A percentile compares a stretch with the other conserved stretches of the same genome.
Conservation (phyloP, 2,888 invertebrate species). For the Dysmachus trigonus region DNA sequence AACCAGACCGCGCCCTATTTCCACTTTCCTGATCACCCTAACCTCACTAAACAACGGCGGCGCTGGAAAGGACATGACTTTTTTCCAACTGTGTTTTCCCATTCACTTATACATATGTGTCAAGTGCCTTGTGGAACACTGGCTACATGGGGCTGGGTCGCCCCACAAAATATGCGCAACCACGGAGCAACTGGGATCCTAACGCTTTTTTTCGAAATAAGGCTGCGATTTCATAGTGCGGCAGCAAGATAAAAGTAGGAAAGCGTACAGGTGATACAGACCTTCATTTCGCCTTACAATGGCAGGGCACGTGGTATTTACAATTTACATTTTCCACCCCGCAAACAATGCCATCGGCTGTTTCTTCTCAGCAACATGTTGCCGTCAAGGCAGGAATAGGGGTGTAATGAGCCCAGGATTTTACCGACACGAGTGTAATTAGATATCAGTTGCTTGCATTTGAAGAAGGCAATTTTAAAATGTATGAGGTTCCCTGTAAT, state of each 20-base stretch:
- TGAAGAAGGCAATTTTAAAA: background rate
- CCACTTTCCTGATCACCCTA: conserved; percentile 6
- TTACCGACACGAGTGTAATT: background rate
- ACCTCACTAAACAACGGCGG: conserved; percentile 20
- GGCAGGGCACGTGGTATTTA: background rate
- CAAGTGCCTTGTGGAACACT: conserved; percentile 31
- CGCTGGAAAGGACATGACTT: conserved; percentile 14
- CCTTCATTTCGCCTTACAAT: conserved; percentile 1
- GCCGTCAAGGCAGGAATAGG: background rate
- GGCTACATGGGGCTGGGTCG: background rate
- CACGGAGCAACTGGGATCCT: background rate
- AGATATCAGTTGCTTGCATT: conserved; percentile 12
- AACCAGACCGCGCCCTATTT: conserved; percentile 35
- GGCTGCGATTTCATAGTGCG: background rate
- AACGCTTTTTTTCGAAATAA: conserved; percentile 9
- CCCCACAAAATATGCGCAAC: conserved; percentile 21
- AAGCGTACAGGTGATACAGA: background rate
- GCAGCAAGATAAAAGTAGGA: background rate
- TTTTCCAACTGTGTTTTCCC: conserved; percentile 26
- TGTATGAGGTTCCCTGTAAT: background rate
- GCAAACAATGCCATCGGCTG: conserved; percentile 11
- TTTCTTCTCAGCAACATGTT: conserved; percentile 21
- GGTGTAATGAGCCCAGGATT: background rate
- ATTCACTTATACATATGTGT: conserved; percentile 34
- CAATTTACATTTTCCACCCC: conserved; percentile 19